Evolutionary conservation across 2,797 vertebrate genomes (phyloP), one percentile per base, ranked within the genome.

Genomic region (Coregonus ussuriensis): DNA sequence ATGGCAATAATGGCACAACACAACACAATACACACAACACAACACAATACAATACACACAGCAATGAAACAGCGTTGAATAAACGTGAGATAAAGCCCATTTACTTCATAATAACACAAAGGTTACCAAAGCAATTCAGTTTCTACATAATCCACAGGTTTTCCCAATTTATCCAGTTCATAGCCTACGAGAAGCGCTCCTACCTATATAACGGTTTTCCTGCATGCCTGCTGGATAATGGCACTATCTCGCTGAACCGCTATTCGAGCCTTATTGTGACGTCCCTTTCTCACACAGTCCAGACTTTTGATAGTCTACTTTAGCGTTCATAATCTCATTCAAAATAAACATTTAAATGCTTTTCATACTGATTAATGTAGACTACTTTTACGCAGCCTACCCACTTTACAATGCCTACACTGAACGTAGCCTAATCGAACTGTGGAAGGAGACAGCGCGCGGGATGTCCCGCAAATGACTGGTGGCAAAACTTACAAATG

Each of bases 141-240:
- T 69, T 68, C 31, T 51, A 31, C 62, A 72, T 29, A 72, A 74
- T 71, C 79, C 65, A 83, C 74, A 76, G 71, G 76, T 85, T 78
- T 74, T 65, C 59, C 52, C 21, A 74, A 77, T 41, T 67, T 47
- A 29, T 54, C 51, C 71, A 68, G 33, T 53, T 13, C n/a, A 56
- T 52, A 47, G 3, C 41, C 41, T 47, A 73, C 31, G 31, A 80
- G 68, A 72, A 65, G 79, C 79, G 51, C 79, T 74, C 77, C 53
- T 71, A 54, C 72, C 77, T 76, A 84, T 71, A 85, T 91, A 91
- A 91, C 89, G 89, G 89, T 87, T 87, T 85, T 83, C 77, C 81
- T 84, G 51, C 69, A 67, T 52, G 63, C 11, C 41, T 47, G 62
- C 79, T 72, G 14, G 77, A 86, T 86, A 85, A 87, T 84, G 71